Percentiles rank a stretch among this genome's conserved stretches.
Conservation (phyloP, 1,140 invertebrate genomes). For the Eurosta solidaginis region DNA sequence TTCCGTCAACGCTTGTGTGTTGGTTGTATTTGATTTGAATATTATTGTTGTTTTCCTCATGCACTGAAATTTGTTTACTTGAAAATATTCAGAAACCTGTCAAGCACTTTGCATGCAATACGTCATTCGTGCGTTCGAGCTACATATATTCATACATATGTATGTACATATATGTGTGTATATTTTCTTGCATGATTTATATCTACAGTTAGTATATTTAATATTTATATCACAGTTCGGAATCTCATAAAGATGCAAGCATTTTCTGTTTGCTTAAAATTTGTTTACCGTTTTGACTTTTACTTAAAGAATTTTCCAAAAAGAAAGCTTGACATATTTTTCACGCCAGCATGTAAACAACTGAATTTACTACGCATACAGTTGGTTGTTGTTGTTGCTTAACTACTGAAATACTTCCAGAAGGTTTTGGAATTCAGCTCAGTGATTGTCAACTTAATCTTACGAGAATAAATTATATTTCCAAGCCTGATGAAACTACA, state of each 20-base stretch:
- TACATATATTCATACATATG: background rate
- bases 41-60: background rate
- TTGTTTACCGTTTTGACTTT: background rate
- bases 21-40: background rate
- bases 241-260: no score
- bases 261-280: background rate
- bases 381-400: no score
- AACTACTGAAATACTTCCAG: background rate
- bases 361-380: no score
- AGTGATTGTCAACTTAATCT: no score
- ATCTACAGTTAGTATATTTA: no score
- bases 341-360: background rate
- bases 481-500: no score
- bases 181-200: background rate
- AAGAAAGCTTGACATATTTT: conserved; percentile 4
- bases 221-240: no score
- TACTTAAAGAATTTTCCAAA: background rate
- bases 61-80: background rate
- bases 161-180: background rate
- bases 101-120: conserved; percentile 2
- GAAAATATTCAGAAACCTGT: background rate
- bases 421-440: no score
- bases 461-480: no score
- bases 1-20: background rate
- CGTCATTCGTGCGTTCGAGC: background rate